These are phyloP conservation scores for Listrodromus nycthemerus DNA, from an alignment of 2,888 invertebrate species.

Conservation along the genomic window DNA sequence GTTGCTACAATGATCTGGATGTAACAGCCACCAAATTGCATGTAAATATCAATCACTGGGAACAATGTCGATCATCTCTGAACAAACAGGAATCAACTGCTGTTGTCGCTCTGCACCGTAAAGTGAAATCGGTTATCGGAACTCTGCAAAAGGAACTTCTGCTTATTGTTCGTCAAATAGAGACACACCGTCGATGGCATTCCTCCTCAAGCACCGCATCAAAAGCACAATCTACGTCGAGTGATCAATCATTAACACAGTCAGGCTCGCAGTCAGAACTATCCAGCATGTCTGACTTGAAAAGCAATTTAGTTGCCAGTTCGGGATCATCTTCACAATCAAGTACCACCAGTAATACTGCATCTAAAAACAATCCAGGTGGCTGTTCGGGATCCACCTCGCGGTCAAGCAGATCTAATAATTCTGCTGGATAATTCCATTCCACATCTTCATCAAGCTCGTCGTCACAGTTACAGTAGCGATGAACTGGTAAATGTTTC, in stretches of 20 bases:
- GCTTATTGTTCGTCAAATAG: neutral
- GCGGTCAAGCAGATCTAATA: neutral
- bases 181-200: neutral
- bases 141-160: no score
- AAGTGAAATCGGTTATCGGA: conserved; percentile 1
- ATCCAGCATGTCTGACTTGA: neutral
- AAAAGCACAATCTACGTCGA: neutral
- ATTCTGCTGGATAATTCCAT: neutral
- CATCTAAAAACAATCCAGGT: neutral
- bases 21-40: conserved; percentile 6
- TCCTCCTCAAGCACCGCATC: no score
- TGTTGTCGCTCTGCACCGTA: neutral
- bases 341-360: neutral
- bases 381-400: neutral
- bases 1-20: conserved; percentile 27
- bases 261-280: neutral
- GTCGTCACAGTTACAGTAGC: neutral
- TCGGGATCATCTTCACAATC: neutral
- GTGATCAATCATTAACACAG: neutral
- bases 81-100: neutral
- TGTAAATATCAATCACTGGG: conserved; percentile 6
- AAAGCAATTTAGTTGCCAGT: neutral
- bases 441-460: neutral
- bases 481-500: neutral
- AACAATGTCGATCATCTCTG: neutral